These are phyloP conservation scores for Vulpes vulpes DNA, from an alignment of 2,113 vertebrate species.

Conservation along the genomic window DNA sequence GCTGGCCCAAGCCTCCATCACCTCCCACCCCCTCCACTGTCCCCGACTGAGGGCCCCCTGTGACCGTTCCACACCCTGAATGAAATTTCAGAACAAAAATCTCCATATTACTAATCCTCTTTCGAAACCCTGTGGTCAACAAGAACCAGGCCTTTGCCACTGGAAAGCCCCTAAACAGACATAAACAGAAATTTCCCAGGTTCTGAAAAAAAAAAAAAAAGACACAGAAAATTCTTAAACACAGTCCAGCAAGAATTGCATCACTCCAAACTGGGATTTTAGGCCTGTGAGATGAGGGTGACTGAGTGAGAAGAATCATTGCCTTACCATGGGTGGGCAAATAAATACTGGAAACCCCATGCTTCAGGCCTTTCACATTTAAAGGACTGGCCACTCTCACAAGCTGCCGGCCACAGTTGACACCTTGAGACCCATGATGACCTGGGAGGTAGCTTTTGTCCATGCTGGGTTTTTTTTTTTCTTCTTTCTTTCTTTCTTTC, in stretches of 20 bases:
- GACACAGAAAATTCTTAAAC: background rate
- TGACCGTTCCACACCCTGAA: background rate
- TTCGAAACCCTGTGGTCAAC: constrained; percentile 25
- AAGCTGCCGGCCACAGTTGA: background rate
- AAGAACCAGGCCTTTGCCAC: background rate
- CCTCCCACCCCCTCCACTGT: background rate
- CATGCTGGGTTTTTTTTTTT: background rate
- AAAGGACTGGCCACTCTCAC: background rate
- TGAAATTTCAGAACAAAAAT: background rate
- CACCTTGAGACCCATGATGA: background rate
- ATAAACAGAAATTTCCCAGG: constrained; percentile 17
- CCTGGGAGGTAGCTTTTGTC: background rate
- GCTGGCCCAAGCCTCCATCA: background rate
- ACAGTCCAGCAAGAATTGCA: background rate
- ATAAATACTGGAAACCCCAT: background rate
- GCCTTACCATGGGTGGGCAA: background rate
- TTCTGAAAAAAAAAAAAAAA: background rate
- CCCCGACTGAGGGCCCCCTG: too few species aligned
- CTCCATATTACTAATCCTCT: background rate
- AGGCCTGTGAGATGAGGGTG: background rate
- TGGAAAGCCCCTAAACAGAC: background rate
- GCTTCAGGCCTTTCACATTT: background rate
- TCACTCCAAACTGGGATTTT: background rate
- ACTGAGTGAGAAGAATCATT: background rate
- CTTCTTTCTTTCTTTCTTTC: too few species aligned